Base-by-base conservation (phyloP, 2,113 vertebrate genomes). In the Desmodus rotundus region DNA sequence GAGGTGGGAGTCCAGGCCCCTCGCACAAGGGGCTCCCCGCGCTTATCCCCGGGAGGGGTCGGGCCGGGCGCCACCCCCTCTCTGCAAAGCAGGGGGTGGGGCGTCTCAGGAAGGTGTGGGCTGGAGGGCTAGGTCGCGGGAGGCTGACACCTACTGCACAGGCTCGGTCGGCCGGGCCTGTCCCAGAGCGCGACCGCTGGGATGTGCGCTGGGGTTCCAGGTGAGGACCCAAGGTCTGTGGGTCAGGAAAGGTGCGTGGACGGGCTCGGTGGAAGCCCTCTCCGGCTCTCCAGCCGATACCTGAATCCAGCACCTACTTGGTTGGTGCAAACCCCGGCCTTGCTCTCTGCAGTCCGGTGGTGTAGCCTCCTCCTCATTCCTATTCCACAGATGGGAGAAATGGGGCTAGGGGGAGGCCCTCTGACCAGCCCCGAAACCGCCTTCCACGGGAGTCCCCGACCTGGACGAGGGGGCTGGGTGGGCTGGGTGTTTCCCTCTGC, bases 341-440 rank as follows among this genome's bases (percentile, higher is more conserved):
- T 1, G 63, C 47, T 43, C 56, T 83, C 9, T 0, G 88, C 83
- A 54, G 61, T 16, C 16, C 38, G 7, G 0, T 0, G 5, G 31
- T 43, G 7, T 15, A 3, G 70, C 22, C 47, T 61, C 14, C 54
- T 72, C 5, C 31, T 33, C 81, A 4, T 2, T 14, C 45, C 76
- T 76, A 15, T 54, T 41, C 20, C 56, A 6, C 76, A 4, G 76
- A 13, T 1, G 50, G 45, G 36, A 24, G 28, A 3, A 36, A 12
- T 3, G 76, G 72, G 81, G 58, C 36, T 0, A 58, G 77, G 45
- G 77, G 8, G 19, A 22, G 36, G 22, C n/a, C 19, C 19, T 19
- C 45, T 24, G 16, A 9, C 15, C 19, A 7, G 63, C 47, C 47
- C 52, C 15, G 86, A 47, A 50, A 26, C 47, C 83, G 31, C n/a